Evolutionary conservation across 1,140 invertebrate genomes (phyloP).

Genomic region (Pseudomyrmex flavicornis): DNA sequence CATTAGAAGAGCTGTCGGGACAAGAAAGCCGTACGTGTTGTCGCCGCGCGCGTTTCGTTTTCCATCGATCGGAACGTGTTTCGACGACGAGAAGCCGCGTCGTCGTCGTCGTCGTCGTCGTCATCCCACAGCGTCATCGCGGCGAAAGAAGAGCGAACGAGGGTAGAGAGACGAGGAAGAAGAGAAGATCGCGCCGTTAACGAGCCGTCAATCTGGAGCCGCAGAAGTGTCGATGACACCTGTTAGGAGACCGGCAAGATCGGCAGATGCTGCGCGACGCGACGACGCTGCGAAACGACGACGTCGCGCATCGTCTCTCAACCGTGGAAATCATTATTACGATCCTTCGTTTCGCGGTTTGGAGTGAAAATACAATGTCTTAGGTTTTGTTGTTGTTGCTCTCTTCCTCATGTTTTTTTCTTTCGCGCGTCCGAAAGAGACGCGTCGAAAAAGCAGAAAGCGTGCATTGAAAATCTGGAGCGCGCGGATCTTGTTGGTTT

Average conservation of each 20-base stretch:
- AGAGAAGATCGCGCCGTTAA: constrained; percentile 46
- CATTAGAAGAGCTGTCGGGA: constrained; percentile 59
- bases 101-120: constrained; percentile 12
- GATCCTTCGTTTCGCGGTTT: constrained; percentile 14
- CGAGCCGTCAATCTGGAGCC: constrained; percentile 56
- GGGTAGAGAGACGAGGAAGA: constrained; percentile 9
- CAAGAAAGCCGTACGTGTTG: constrained; percentile 70
- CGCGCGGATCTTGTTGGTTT: no score
- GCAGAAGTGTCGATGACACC: constrained; percentile 62
- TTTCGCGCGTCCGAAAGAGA: background rate
- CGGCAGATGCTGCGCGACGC: constrained; percentile 46
- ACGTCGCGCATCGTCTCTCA: constrained; percentile 27
- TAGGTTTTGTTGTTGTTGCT: background rate
- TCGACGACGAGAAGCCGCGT: constrained; percentile 49
- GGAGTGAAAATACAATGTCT: constrained; percentile 34
- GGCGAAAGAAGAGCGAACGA: constrained; percentile 52
- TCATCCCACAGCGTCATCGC: background rate
- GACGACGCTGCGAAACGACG: background rate
- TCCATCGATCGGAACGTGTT: constrained; percentile 65
- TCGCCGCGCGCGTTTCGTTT: constrained; percentile 25
- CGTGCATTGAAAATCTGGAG: background rate
- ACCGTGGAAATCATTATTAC: constrained; percentile 40
- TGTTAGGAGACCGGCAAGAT: constrained; percentile 11
- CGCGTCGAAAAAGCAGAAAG: constrained; percentile 1
- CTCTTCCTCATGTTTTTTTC: background rate